Percentiles rank a stretch among this genome's conserved stretches.
These are phyloP conservation scores for Lottia gigantea DNA, from an alignment of 2,888 invertebrate genomes.

Conservation along the genomic window DNA sequence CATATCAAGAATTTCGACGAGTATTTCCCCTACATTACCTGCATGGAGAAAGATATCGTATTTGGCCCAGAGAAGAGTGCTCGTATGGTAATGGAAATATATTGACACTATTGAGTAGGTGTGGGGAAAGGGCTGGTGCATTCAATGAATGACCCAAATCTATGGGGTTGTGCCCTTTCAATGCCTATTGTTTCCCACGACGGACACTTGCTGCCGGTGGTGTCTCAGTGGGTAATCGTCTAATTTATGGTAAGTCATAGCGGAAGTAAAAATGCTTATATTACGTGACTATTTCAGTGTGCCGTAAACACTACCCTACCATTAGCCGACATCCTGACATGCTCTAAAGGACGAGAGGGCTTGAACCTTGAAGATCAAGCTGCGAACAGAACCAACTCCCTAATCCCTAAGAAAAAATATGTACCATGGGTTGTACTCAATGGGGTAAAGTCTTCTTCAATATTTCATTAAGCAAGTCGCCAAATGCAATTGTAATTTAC, in stretches of 20 bases:
- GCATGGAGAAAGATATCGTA: neutral
- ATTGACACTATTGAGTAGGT: too few relatives aligned
- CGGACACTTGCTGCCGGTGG: too few relatives aligned
- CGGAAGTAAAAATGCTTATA: too few relatives aligned
- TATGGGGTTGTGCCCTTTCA: too few relatives aligned
- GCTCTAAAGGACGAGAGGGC: neutral
- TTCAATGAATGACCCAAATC: too few relatives aligned
- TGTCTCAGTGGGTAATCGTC: too few relatives aligned
- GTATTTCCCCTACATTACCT: neutral
- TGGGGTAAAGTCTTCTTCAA: too few relatives aligned
- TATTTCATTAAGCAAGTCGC: too few relatives aligned
- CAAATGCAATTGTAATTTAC: too few relatives aligned
- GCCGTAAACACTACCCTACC: neutral
- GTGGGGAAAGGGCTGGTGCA: too few relatives aligned
- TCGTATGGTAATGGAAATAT: neutral
- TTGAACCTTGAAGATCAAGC: neutral
- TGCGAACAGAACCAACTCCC: neutral
- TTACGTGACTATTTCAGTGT: neutral
- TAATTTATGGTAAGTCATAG: too few relatives aligned
- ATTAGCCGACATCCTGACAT: neutral
- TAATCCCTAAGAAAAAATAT: neutral
- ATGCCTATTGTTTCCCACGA: too few relatives aligned
- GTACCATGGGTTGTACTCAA: constrained; percentile 1
- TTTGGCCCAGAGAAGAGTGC: neutral
- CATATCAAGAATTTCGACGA: neutral